Percentiles rank a stretch among this genome's conserved stretches.
phyloP scores from a whole-genome alignment of 2,113 vertebrate species.

The Pagrus major region DNA sequence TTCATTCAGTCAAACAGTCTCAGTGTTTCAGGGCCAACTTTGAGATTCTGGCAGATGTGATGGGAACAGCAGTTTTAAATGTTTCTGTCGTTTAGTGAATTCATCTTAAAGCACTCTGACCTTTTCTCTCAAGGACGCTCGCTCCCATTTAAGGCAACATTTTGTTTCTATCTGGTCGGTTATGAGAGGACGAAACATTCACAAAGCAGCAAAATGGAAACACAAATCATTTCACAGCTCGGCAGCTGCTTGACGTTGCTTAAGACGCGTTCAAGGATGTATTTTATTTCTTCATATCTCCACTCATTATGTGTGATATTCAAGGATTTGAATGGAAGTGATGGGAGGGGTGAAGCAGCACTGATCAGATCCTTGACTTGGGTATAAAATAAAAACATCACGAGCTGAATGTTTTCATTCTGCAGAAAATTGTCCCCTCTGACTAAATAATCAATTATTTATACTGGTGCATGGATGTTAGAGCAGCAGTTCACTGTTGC shows the following conservation, averaged over 20 bases:
- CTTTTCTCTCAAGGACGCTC: neutral
- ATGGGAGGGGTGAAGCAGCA: neutral
- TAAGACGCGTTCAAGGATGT: too few relatives aligned
- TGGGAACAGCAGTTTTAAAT: constrained; percentile 31
- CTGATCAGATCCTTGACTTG: too few relatives aligned
- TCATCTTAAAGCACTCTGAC: neutral
- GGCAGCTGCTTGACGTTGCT: neutral
- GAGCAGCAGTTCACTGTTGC: neutral
- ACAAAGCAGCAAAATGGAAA: neutral
- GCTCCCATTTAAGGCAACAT: neutral
- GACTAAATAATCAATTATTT: too few relatives aligned
- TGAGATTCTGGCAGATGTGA: neutral
- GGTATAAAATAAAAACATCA: too few relatives aligned
- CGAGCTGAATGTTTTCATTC: too few relatives aligned
- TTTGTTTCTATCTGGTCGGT: neutral
- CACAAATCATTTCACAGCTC: neutral
- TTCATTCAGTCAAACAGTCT: neutral
- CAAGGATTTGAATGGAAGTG: neutral
- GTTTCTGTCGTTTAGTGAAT: neutral
- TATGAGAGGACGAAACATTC: neutral
- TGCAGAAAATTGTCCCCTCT: too few relatives aligned
- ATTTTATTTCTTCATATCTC: neutral
- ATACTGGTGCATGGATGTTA: neutral
- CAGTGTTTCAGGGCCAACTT: neutral
- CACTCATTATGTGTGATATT: neutral